Conservation (phyloP, 2,113 vertebrate genomes). For the Ciconia boyciana region DNA sequence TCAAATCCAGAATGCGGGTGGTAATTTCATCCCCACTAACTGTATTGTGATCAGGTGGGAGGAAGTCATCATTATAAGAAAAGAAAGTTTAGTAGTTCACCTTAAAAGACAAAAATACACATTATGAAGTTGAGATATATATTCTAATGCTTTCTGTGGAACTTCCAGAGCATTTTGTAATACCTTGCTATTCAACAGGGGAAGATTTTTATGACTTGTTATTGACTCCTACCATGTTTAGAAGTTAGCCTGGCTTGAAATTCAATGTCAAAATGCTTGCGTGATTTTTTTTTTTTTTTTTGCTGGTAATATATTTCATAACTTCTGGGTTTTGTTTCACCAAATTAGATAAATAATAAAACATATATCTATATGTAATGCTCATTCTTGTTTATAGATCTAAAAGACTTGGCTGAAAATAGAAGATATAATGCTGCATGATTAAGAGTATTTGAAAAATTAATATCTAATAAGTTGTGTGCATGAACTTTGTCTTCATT, state of each 20-base stretch:
- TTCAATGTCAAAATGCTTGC: background rate
- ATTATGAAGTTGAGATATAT: background rate
- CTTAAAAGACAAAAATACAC: background rate
- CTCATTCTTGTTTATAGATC: background rate
- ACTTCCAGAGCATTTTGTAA: background rate
- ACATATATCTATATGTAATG: background rate
- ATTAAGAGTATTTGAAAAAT: background rate
- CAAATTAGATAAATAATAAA: background rate
- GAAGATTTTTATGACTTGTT: background rate
- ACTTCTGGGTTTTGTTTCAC: background rate
- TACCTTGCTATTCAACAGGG: background rate
- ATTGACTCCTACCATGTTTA: background rate
- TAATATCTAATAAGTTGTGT: background rate
- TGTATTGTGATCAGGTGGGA: background rate
- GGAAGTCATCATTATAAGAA: background rate
- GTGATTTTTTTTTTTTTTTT: background rate
- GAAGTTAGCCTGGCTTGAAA: background rate
- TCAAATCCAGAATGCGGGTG: background rate
- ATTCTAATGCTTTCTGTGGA: background rate
- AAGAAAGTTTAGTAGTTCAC: background rate
- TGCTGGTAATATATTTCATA: background rate
- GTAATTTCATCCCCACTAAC: background rate
- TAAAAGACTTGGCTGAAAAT: background rate
- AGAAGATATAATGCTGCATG: background rate
- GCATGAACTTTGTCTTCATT: slow-evolving; percentile 20